Base-by-base conservation (phyloP, 2,113 vertebrate species). In the Siniperca chuatsi region DNA sequence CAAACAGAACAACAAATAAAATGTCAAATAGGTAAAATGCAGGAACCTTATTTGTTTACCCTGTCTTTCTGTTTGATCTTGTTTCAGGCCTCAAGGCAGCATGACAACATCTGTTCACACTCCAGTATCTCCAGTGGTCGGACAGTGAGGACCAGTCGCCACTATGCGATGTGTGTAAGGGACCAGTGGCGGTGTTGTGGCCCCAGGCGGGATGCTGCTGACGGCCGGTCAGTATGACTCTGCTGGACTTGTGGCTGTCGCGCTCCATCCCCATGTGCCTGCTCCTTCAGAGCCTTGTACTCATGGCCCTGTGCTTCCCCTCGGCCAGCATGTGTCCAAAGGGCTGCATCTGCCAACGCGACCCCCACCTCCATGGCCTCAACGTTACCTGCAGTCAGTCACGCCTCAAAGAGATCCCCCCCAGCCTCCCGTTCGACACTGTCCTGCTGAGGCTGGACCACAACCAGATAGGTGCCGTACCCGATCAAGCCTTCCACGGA, bases 261-360 rank as follows among this genome's bases (percentile, higher is more conserved):
- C 98, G 97, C 87, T 98, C 98, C 94, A 97, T 99, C 96, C 97
- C 98, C 97, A 98, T 98, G 97, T 98, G 97, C 97, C 97, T 99
- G 94, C 97, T 99, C 92, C 96, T 99, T 88, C 98, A 99, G 94
- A 99, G 98, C 94, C 97, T 99, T 95, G 97, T 99, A 91, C 97
- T 99, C 91, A 98, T 99, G 98, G 98, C 97, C 95, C 96, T 99
- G 95, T 99, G 98, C 96, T 99, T 99, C 95, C 98, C 98, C 92
- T 98, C 98, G 83, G 97, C 98, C 96, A 97, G 97, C 97, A 98
- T 98, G 97, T 99, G 98, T 95, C 98, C 98, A 3, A 98, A 98
- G 93, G 97, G 97, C 94, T 99, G 98, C 93, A 93, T 96, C 84
- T 99, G 98, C 93, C 97, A 97, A 88, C 97, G 95, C 69, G 98